These are phyloP conservation scores for Isaurus tuberculatus DNA, from an alignment of 92 coral and sea anemone species.

Conservation along the genomic window DNA sequence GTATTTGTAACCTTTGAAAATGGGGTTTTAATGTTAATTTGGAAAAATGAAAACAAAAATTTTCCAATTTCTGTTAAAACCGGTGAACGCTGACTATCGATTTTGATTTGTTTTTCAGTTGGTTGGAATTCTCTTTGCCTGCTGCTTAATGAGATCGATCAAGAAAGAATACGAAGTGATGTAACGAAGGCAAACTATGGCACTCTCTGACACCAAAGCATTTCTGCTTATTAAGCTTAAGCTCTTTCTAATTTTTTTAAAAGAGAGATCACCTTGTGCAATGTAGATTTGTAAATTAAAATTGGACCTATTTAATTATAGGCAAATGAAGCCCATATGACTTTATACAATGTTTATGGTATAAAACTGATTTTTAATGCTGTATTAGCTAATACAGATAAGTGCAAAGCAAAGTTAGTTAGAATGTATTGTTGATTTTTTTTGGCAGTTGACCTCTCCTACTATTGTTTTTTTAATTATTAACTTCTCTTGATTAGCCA, in stretches of 20 bases:
- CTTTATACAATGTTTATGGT: background rate
- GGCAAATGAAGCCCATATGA: too few relatives aligned
- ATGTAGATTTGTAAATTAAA: background rate
- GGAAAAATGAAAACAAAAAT: background rate
- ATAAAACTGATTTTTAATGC: background rate
- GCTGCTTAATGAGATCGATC: slow-evolving; percentile 93
- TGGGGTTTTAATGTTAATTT: background rate
- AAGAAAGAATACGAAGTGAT: slow-evolving; percentile 91
- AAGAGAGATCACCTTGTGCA: background rate
- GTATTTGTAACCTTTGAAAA: background rate
- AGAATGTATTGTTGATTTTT: too few relatives aligned
- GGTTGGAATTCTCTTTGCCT: slow-evolving; percentile 85
- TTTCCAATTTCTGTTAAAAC: background rate
- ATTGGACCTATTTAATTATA: background rate
- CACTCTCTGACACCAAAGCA: background rate
- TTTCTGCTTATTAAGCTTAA: background rate
- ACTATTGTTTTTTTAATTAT: too few relatives aligned
- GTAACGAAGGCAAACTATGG: slow-evolving; percentile 47
- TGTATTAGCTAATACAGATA: too few relatives aligned
- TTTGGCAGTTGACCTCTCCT: too few relatives aligned
- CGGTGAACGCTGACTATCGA: background rate
- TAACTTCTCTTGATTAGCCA: background rate
- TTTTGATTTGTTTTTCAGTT: slow-evolving; percentile 54
- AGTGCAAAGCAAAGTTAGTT: too few relatives aligned
- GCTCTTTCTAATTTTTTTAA: background rate